Percentiles rank a stretch among this genome's conserved stretches.
Conservation (phyloP, 1,140 invertebrate species). For the Drosophila takahashii region DNA sequence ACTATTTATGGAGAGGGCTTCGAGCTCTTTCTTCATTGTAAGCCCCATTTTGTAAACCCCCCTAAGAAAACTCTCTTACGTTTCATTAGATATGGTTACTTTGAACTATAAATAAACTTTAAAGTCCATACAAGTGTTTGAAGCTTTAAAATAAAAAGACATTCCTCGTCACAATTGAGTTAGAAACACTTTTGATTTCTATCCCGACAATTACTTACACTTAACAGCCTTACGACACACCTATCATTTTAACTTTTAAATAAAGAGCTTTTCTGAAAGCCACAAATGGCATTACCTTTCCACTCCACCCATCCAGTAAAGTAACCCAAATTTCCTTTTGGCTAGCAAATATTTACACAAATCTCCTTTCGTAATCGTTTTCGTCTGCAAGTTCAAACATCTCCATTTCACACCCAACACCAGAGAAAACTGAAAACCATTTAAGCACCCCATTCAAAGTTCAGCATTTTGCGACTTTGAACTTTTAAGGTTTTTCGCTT, state of each 20-base stretch:
- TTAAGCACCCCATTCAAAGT: conserved; percentile 30
- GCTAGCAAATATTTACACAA: conserved; percentile 37
- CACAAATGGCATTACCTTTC: conserved; percentile 14
- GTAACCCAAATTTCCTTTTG: conserved; percentile 9
- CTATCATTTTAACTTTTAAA: not conserved
- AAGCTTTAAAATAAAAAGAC: not conserved
- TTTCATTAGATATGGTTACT: no score
- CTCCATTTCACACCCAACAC: conserved; percentile 26
- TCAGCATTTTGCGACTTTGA: conserved; percentile 41
- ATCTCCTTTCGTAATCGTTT: conserved; percentile 32
- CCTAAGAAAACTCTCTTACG: no score
- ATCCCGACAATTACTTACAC: not conserved
- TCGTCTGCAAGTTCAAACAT: conserved; percentile 27
- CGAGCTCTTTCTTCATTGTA: no score
- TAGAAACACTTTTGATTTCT: conserved; percentile 2
- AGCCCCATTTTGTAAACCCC: no score
- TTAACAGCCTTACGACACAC: not conserved
- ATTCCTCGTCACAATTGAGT: not conserved
- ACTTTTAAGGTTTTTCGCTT: conserved; percentile 45
- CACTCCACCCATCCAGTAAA: not conserved
- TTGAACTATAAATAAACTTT: no score
- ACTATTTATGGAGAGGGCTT: no score
- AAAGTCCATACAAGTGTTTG: no score
- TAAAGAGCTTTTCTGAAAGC: not conserved
- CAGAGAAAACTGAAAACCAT: conserved; percentile 27